Evolutionary conservation across 30 jellyfish, hydroid and myxozoan species (phyloP).

Genomic region (Hydractinia symbiolongicarpus): DNA sequence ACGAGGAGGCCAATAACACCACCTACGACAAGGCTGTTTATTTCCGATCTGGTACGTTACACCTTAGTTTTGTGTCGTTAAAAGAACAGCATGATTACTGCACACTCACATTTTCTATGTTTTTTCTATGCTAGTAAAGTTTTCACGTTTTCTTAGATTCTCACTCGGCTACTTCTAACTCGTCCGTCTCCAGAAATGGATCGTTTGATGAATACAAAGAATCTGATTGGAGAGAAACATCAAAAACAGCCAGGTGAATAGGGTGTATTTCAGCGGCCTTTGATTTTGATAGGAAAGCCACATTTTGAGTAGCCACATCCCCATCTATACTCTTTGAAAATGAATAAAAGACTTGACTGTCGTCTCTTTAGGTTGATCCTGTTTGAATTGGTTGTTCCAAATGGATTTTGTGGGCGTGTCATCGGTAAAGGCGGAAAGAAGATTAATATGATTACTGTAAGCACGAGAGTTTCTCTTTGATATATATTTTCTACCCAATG

Average conservation of each 20-base stretch:
- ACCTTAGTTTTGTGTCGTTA: background rate
- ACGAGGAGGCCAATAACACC: background rate
- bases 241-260: slow-evolving; percentile 77
- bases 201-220: slow-evolving; percentile 66
- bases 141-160: slow-evolving; percentile 6
- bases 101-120: background rate
- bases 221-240: slow-evolving; percentile 91
- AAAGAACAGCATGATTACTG: background rate
- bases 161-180: background rate
- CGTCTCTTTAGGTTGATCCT: slow-evolving; percentile 52
- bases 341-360: background rate
- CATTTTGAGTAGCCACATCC: background rate
- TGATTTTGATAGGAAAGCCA: background rate
- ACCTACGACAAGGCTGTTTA: background rate
- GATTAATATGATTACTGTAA: slow-evolving; percentile 88
- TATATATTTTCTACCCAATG: too few relatives aligned
- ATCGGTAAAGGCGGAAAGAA: slow-evolving; percentile 98
- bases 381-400: slow-evolving; percentile 81
- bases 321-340: background rate
- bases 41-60: background rate
- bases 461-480: background rate
- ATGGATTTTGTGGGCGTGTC: slow-evolving; percentile 95
- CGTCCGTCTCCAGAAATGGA: slow-evolving; percentile 29
- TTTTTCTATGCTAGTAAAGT: too few relatives aligned
- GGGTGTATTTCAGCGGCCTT: background rate